These are phyloP conservation scores for Euspilapteryx auroguttella DNA, from an alignment of 2,888 invertebrate genomes.

Conservation along the genomic window DNA sequence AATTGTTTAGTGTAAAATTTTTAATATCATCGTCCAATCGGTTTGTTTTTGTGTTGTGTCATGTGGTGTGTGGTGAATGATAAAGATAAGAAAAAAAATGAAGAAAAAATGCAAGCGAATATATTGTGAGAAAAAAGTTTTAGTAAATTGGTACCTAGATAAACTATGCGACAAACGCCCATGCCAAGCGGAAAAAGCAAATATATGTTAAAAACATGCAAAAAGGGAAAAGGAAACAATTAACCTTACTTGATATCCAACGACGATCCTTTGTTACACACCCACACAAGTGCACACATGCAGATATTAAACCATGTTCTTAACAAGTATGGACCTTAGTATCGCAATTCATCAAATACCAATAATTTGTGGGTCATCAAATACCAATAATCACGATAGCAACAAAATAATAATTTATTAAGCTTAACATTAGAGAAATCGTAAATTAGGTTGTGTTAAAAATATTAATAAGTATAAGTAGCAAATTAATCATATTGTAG, in stretches of 20 bases:
- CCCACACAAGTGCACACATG: slow-evolving; percentile 35
- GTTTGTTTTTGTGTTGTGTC: slow-evolving; percentile 26
- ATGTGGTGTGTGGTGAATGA: slow-evolving; percentile 28
- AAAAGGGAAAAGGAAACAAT: slow-evolving; percentile 25
- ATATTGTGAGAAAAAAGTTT: slow-evolving; percentile 9
- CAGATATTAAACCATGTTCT: no score
- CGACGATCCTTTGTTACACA: slow-evolving; percentile 47
- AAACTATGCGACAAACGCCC: no score
- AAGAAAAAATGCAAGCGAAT: slow-evolving; percentile 34
- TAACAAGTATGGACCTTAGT: no score
- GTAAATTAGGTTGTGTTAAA: no score
- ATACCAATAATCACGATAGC: no score
- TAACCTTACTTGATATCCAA: slow-evolving; percentile 55
- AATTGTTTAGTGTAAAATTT: slow-evolving; percentile 39
- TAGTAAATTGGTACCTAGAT: no score
- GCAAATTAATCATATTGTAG: slow-evolving; percentile 56
- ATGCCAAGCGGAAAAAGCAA: slow-evolving; percentile 31
- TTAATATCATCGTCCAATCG: no score
- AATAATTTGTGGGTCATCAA: no score
- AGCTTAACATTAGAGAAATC: no score
- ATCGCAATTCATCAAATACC: no score
- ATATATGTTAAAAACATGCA: slow-evolving; percentile 28
- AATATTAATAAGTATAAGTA: slow-evolving; percentile 49
- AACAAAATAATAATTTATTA: no score
- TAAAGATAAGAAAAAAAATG: slow-evolving; percentile 36